Base-by-base conservation (phyloP, 37 sponge, comb jelly and placozoan species). In the Diacarnus erythraeanus region DNA sequence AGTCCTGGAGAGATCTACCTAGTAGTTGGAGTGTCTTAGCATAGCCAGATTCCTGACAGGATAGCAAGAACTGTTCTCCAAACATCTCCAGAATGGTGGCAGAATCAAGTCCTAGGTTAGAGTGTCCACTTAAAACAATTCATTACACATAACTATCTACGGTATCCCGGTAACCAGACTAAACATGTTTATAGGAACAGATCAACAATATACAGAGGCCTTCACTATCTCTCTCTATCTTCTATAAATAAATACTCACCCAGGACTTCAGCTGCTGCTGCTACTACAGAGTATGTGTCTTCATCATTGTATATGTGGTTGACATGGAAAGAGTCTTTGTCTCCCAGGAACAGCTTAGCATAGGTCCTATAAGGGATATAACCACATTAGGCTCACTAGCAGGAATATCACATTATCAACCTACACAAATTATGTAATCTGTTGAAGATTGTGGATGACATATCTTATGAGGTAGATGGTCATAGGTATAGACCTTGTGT, bases 31-130 rank as follows among this genome's bases (percentile, higher is more conserved):
- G 67, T 1, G 87, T 95, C 56, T 91, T 80, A 56, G 84, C 87
- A 57, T 95, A 92, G 41, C 93, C 93, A 37, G 87, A 92, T 42
- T 95, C 96, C n/a, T 85, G 83, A 41, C 96, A 95, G 80, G 87
- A 95, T 6, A 87, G 83, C 0, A 95, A 68, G 56, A 95, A 95
- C 81, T 92, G 93, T 47, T 92, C 96, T 41, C 96, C 96, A 80
- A 95, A 95, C 84, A 88, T 79, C 73, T 95, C 96, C 40, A 95
- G 77, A 22, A 95, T 61, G 33, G 78, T 81, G 6, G 44, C 81
- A 38, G 81, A 69, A 61, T 92, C 88, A 39, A 92, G 76, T 26
- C 85, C 92, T 92, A 47, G 3, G 64, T n/a, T n/a, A n/a, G n/a
- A n/a, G n/a, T n/a, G n/a, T n/a, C 12, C 26, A 0, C 20, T 30